Evolutionary conservation across 2,113 vertebrate species (phyloP).

Genomic region (Cololabis saira): DNA sequence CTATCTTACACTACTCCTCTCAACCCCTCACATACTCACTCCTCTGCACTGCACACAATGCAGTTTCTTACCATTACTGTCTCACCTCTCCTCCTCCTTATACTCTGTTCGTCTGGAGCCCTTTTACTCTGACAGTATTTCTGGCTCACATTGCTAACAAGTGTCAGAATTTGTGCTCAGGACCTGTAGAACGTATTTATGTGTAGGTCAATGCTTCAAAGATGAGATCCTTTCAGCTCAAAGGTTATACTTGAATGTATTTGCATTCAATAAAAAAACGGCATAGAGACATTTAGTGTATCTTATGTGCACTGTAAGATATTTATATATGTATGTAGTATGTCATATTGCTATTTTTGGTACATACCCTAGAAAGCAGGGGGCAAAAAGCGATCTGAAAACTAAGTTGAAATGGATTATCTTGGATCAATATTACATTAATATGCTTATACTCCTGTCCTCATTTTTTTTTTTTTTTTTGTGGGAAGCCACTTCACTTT

Average conservation of each 20-base stretch:
- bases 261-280: conserved; percentile 76
- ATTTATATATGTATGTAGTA: conserved; percentile 47
- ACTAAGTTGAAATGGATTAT: conserved; percentile 59
- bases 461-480: conserved; percentile 43
- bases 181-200: conserved; percentile 76
- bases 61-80: conserved; percentile 43
- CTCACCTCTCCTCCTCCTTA: conserved; percentile 14
- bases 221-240: conserved; percentile 81
- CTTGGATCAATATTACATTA: conserved; percentile 80
- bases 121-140: conserved; percentile 61
- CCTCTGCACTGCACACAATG: conserved; percentile 7
- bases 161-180: conserved; percentile 80
- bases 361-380: conserved; percentile 54
- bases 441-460: conserved; percentile 60
- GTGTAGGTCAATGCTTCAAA: conserved; percentile 84
- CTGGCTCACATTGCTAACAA: conserved; percentile 72
- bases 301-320: conserved; percentile 16
- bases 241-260: conserved; percentile 85
- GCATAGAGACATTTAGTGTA: conserved; percentile 54
- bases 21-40: conserved; percentile 15
- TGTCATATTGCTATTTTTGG: conserved; percentile 48
- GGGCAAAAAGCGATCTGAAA: conserved; percentile 66
- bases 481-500: conserved; percentile 41
- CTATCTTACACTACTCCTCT: conserved; percentile 21
- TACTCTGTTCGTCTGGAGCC: conserved; percentile 6